Evolutionary conservation across 2,113 vertebrate genomes (phyloP).

Genomic region (Gymnarchus niloticus): DNA sequence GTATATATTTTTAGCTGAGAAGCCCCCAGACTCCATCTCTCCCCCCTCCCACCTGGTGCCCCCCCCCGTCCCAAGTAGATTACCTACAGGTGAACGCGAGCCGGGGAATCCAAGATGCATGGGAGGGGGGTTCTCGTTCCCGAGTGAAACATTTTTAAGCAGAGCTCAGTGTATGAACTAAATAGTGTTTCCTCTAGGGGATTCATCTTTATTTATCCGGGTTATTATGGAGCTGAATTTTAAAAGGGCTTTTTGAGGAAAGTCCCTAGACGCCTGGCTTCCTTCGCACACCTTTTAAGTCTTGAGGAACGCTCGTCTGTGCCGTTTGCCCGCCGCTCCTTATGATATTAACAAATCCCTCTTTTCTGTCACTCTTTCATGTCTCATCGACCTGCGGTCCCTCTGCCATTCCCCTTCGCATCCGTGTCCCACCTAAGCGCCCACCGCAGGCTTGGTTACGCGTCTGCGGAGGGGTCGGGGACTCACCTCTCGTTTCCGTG

Average conservation of each 20-base stretch:
- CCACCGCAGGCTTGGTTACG: not conserved
- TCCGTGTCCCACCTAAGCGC: not conserved
- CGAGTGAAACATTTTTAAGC: conserved; percentile 58
- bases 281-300: conserved; percentile 61
- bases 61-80: not conserved
- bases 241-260: conserved; percentile 55
- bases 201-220: conserved; percentile 62
- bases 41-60: not conserved
- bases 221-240: conserved; percentile 61
- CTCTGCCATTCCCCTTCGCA: conserved; percentile 15
- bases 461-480: not conserved
- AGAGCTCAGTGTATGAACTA: conserved; percentile 64
- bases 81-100: conserved; percentile 21
- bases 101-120: conserved; percentile 17
- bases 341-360: conserved; percentile 49
- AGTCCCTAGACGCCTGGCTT: conserved; percentile 55
- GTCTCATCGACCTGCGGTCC: conserved; percentile 27
- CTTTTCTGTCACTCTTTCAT: conserved; percentile 33
- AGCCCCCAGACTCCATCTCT: conserved; percentile 36
- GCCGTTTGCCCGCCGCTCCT: conserved; percentile 50
- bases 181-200: conserved; percentile 63
- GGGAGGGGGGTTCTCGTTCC: conserved; percentile 48
- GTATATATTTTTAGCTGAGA: conserved; percentile 16
- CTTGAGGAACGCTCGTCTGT: conserved; percentile 36
- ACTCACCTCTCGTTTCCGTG: too few relatives aligned